These are phyloP conservation scores for Drosophila subobscura DNA, from an alignment of 1,140 invertebrate species.

Conservation along the genomic window DNA sequence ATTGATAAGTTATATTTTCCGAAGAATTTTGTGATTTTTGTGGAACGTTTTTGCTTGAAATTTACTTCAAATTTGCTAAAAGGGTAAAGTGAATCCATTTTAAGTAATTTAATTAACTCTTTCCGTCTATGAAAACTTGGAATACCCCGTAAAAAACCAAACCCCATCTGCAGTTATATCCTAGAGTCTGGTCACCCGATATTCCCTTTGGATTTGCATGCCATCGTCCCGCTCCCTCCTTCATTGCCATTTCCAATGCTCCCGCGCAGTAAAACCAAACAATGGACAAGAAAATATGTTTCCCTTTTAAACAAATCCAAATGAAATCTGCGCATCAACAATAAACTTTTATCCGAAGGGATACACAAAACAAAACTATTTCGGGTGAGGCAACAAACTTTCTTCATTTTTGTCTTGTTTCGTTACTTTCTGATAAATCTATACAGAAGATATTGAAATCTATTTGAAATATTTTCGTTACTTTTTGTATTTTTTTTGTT, in stretches of 20 bases:
- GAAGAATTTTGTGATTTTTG: no score
- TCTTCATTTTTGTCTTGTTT: constrained; percentile 38
- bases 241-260: constrained; percentile 6
- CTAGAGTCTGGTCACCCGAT: no score
- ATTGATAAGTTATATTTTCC: no score
- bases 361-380: constrained; percentile 38
- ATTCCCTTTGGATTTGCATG: no score
- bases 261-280: no score
- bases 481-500: constrained; percentile 1
- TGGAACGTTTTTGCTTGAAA: no score
- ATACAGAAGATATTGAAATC: constrained; percentile 74
- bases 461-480: constrained; percentile 71
- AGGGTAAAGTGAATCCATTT: no score
- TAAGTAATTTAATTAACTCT: no score
- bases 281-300: constrained; percentile 75
- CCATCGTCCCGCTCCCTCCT: not conserved
- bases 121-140: no score
- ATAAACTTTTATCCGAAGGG: constrained; percentile 57
- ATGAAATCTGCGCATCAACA: constrained; percentile 73
- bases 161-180: no score
- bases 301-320: constrained; percentile 73
- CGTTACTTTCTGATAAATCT: constrained; percentile 60
- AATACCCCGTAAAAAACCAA: no score
- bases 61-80: no score
- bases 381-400: constrained; percentile 35